Conservation (phyloP, 2,888 invertebrate genomes). For the Proisotoma minuta region DNA sequence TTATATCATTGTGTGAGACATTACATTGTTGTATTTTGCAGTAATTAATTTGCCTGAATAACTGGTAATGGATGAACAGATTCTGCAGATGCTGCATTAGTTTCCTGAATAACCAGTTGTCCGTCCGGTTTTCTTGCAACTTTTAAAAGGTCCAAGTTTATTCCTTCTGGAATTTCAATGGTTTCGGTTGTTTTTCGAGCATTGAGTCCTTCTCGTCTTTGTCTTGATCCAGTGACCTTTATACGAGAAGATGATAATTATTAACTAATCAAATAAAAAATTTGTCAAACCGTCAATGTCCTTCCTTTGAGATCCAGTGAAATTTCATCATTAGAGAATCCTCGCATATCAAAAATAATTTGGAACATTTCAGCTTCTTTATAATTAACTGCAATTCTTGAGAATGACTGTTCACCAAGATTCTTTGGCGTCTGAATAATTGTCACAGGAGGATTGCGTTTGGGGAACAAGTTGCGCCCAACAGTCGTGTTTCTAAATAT, state of each 20-base stretch:
- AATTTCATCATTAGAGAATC: conserved; percentile 37
- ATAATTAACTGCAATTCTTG: no score
- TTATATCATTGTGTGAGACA: no score
- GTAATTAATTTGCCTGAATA: neutral
- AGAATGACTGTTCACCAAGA: no score
- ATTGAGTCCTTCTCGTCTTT: conserved; percentile 19
- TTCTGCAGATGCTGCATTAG: no score
- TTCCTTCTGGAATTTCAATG: conserved; percentile 33
- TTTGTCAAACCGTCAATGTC: conserved; percentile 22
- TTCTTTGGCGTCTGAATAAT: no score
- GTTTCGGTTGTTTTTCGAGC: conserved; percentile 35
- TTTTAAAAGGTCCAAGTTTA: conserved; percentile 36
- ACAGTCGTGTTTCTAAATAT: no score
- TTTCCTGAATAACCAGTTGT: conserved; percentile 34
- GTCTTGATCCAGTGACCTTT: conserved; percentile 28
- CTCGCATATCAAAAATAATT: conserved; percentile 24
- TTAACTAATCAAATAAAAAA: neutral
- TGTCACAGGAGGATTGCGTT: no score
- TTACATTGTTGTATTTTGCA: no score
- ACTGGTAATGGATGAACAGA: no score
- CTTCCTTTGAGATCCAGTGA: conserved; percentile 35
- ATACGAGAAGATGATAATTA: neutral
- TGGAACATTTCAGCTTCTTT: conserved; percentile 10
- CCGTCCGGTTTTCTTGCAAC: conserved; percentile 36
- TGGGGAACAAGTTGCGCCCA: no score